Evolutionary conservation across 1,140 invertebrate genomes (phyloP).

Genomic region (Drosophila persimilis): DNA sequence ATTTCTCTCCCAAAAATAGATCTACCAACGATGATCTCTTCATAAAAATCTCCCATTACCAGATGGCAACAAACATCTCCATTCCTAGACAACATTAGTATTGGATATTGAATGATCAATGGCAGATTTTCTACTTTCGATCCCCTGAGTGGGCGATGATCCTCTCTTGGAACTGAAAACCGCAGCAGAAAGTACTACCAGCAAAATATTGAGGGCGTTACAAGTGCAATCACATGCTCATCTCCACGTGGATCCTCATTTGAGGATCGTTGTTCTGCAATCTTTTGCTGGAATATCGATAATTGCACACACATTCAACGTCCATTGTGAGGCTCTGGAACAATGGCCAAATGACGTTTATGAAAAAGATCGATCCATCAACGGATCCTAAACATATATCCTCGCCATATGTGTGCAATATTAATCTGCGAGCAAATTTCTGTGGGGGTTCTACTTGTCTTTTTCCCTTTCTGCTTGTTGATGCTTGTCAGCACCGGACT

Average conservation of each 20-base stretch:
- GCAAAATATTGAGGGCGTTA: slow-evolving; percentile 20
- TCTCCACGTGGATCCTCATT: slow-evolving; percentile 12
- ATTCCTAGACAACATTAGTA: neutral
- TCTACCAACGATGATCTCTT: slow-evolving; percentile 3
- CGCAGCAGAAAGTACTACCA: neutral
- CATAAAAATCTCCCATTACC: slow-evolving; percentile 4
- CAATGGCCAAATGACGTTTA: slow-evolving; percentile 41
- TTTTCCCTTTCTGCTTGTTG: slow-evolving; percentile 2
- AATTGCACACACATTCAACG: slow-evolving; percentile 45
- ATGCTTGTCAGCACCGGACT: slow-evolving; percentile 47
- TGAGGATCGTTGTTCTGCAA: slow-evolving; percentile 23
- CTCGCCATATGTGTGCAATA: slow-evolving; percentile 72
- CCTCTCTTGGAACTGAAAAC: neutral
- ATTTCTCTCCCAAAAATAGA: neutral
- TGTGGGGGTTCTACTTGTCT: slow-evolving; percentile 30
- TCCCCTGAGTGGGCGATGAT: slow-evolving; percentile 20
- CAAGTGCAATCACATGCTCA: slow-evolving; percentile 51
- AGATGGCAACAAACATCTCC: slow-evolving; percentile 2
- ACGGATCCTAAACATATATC: slow-evolving; percentile 32
- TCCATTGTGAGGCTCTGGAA: slow-evolving; percentile 27
- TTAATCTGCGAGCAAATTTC: slow-evolving; percentile 60
- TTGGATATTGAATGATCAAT: slow-evolving; percentile 31
- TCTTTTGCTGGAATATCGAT: slow-evolving; percentile 47
- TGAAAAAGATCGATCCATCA: slow-evolving; percentile 63
- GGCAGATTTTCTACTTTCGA: neutral